Evolutionary conservation across 2,797 vertebrate genomes (phyloP).

Genomic region (Poecilia gillii): DNA sequence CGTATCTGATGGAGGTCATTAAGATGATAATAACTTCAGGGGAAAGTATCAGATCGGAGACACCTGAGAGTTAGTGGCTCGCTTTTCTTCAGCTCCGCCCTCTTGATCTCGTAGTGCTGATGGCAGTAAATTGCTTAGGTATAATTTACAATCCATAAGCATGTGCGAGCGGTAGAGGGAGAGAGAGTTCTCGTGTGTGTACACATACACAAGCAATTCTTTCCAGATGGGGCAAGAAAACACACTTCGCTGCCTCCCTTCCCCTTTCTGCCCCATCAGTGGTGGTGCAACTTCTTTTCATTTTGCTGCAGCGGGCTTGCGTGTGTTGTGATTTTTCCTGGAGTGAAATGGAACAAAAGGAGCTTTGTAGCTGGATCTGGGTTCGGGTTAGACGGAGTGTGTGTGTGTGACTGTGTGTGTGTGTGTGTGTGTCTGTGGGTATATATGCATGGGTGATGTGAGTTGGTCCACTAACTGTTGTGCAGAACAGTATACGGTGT

Average conservation of each 20-base stretch:
- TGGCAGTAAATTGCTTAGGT: constrained; percentile 62
- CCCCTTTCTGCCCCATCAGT: constrained; percentile 41
- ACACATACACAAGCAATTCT: constrained; percentile 56
- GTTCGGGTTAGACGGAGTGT: constrained; percentile 52
- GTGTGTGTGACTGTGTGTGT: constrained; percentile 58
- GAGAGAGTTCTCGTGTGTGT: constrained; percentile 37
- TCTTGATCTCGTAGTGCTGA: constrained; percentile 56
- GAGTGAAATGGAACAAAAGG: constrained; percentile 78
- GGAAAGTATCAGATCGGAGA: constrained; percentile 62
- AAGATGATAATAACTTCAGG: constrained; percentile 48
- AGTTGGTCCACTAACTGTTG: constrained; percentile 56
- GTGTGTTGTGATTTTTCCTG: constrained; percentile 70
- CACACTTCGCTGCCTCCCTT: constrained; percentile 45
- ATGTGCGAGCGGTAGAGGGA: constrained; percentile 14
- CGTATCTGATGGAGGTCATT: constrained; percentile 61
- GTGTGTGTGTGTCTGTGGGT: constrained; percentile 29
- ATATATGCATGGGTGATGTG: constrained; percentile 40
- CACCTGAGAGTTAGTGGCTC: constrained; percentile 45
- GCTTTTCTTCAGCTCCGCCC: constrained; percentile 66
- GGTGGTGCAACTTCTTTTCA: constrained; percentile 62
- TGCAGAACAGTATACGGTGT: constrained; percentile 54
- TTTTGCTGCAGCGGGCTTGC: constrained; percentile 69
- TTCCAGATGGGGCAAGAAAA: constrained; percentile 78
- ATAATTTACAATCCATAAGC: constrained; percentile 70
- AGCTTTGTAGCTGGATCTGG: constrained; percentile 73